These are phyloP conservation scores for Exaiptasia diaphana DNA, from an alignment of 64 coral and sea anemone genomes.

Conservation along the genomic window DNA sequence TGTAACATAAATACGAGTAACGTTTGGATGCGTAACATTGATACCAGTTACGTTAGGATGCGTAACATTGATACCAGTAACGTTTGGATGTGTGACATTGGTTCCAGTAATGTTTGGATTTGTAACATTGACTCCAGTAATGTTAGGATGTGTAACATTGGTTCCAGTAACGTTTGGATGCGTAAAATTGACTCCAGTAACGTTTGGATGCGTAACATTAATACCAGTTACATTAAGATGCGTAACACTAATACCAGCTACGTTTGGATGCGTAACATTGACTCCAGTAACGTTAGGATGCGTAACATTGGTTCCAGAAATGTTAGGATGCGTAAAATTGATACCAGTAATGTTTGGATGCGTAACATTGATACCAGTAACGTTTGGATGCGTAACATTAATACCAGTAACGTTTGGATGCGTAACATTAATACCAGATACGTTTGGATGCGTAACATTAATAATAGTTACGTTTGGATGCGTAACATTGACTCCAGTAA, in stretches of 20 bases:
- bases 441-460: not conserved
- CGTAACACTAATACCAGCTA: not conserved
- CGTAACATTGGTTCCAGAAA: not conserved
- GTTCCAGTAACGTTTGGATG: not conserved
- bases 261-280: slow-evolving; percentile 6
- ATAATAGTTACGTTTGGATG: not conserved
- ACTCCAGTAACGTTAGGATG: not conserved
- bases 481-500: not conserved
- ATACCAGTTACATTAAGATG: slow-evolving; percentile 1
- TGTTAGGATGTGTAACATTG: slow-evolving; percentile 11
- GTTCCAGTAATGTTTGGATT: not conserved
- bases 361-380: not conserved
- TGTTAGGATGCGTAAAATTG: not conserved
- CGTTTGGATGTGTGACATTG: slow-evolving; percentile 1
- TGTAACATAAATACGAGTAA: not conserved
- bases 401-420: not conserved
- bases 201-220: slow-evolving; percentile 19
- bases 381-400: slow-evolving; percentile 3
- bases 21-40: not conserved
- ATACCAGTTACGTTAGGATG: not conserved
- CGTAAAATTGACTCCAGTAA: not conserved
- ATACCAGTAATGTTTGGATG: not conserved
- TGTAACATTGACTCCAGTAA: not conserved
- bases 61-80: not conserved
- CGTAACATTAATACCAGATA: not conserved